Percentiles rank a stretch among this genome's conserved stretches.
Evolutionary conservation across 2,797 vertebrate species (phyloP).

Genomic region (Cichlasoma orientale): DNA sequence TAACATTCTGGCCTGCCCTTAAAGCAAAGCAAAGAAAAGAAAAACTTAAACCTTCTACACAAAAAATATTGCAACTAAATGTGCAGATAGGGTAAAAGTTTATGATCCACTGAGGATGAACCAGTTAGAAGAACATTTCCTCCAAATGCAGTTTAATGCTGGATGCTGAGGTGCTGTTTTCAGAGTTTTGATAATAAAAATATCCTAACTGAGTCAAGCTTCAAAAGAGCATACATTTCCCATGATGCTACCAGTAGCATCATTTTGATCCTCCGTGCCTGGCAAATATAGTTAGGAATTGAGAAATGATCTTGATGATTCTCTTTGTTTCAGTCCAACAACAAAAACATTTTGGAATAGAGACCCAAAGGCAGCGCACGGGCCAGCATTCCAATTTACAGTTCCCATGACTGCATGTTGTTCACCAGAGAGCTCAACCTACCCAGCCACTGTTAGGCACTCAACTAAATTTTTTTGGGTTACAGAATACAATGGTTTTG

Average conservation of each 20-base stretch:
- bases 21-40: neutral
- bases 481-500: no score
- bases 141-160: neutral
- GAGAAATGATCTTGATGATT: no score
- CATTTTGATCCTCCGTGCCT: neutral
- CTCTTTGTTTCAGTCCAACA: no score
- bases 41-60: neutral
- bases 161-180: neutral
- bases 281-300: neutral
- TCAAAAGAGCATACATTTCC: neutral
- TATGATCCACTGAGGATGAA: neutral
- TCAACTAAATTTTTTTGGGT: no score
- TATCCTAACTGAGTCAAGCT: neutral
- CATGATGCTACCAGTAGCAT: neutral
- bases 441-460: no score
- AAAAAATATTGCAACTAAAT: neutral
- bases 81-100: neutral
- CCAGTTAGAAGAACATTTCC: neutral
- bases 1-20: neutral
- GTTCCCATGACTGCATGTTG: no score
- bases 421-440: no score
- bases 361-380: no score
- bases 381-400: no score
- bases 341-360: no score
- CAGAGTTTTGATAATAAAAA: neutral